These are phyloP conservation scores for Falco punctatus DNA, from an alignment of 2,113 vertebrate species.

Conservation along the genomic window DNA sequence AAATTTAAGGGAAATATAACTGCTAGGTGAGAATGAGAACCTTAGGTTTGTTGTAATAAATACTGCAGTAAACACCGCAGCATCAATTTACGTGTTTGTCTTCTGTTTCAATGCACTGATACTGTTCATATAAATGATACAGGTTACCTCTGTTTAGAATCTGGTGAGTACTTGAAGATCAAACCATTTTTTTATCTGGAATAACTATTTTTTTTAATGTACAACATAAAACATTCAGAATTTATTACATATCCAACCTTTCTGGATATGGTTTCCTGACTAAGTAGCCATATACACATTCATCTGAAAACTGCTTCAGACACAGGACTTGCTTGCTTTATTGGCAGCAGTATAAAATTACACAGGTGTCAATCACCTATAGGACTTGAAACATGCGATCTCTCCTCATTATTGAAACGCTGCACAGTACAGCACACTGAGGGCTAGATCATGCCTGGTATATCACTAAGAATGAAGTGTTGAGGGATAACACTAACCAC, in stretches of 20 bases:
- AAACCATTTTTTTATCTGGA: background rate
- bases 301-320: constrained; percentile 55
- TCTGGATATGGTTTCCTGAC: constrained; percentile 27
- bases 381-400: background rate
- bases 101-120: background rate
- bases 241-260: constrained; percentile 35
- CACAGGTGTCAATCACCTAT: constrained; percentile 45
- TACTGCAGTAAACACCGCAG: background rate
- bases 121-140: background rate
- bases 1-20: background rate
- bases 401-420: constrained; percentile 17
- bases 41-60: background rate
- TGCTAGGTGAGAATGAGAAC: background rate
- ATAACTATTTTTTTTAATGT: background rate
- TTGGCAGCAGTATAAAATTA: constrained; percentile 37
- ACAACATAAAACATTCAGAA: constrained; percentile 1
- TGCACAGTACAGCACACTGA: background rate
- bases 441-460: background rate
- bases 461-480: background rate
- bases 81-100: background rate
- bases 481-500: background rate
- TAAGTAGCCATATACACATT: constrained; percentile 8
- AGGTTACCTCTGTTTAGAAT: background rate
- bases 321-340: constrained; percentile 49
- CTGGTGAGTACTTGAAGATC: background rate